phyloP scores from a whole-genome alignment of 2,113 vertebrate genomes.

The Thryonomys swinderianus region DNA sequence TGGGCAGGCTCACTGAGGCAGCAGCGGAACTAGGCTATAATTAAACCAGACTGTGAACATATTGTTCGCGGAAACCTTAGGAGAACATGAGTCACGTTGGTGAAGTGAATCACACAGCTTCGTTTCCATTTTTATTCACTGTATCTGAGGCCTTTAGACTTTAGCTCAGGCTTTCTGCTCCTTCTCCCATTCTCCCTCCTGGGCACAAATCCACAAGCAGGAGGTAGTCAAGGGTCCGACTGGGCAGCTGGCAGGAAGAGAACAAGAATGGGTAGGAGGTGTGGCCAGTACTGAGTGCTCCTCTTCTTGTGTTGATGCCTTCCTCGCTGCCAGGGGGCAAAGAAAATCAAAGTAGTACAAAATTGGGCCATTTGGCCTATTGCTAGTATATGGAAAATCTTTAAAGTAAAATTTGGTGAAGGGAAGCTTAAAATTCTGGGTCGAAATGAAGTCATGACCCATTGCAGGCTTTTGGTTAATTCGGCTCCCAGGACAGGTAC shows the following conservation, averaged over 20 bases:
- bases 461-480: not conserved
- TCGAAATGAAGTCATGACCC: not conserved
- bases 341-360: not conserved
- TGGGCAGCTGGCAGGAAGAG: not conserved
- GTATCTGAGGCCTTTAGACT: conserved; percentile 45
- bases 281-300: not conserved
- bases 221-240: not conserved
- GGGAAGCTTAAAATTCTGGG: not conserved
- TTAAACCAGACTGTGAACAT: conserved; percentile 79
- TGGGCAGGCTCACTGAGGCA: conserved; percentile 28
- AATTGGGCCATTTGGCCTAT: not conserved
- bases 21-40: conserved; percentile 70
- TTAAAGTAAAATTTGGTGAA: not conserved
- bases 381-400: not conserved
- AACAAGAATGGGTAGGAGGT: not conserved
- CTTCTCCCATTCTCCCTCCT: not conserved
- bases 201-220: not conserved
- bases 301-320: not conserved
- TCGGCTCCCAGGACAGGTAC: not conserved
- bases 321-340: not conserved
- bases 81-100: conserved; percentile 76
- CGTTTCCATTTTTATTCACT: conserved; percentile 73
- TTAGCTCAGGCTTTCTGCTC: not conserved
- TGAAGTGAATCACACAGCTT: conserved; percentile 67
- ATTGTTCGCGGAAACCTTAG: conserved; percentile 76